A percentile compares a stretch with the other conserved stretches of the same genome.
phyloP scores from a whole-genome alignment of 2,888 invertebrate species.

The Euplagia quadripunctaria region DNA sequence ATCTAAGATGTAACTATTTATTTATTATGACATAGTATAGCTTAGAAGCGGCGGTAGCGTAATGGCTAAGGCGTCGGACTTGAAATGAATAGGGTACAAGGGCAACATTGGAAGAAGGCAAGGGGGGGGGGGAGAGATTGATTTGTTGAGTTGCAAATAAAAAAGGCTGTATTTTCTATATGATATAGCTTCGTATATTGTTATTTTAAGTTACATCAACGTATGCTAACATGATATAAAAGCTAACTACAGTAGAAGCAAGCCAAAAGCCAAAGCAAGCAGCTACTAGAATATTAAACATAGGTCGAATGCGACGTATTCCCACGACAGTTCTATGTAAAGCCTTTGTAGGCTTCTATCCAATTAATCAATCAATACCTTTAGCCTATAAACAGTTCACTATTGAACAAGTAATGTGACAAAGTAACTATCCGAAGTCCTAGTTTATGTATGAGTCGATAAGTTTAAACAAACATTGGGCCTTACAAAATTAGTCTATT shows the following conservation, averaged over 20 bases:
- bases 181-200: not conserved
- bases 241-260: not conserved
- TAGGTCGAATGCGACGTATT: not conserved
- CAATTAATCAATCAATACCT: constrained; percentile 8
- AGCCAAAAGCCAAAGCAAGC: not conserved
- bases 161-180: not conserved
- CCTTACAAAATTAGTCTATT: too few species aligned
- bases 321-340: not conserved
- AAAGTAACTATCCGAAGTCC: not conserved
- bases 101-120: too few species aligned
- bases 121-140: too few species aligned
- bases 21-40: too few species aligned
- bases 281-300: not conserved
- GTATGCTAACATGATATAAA: not conserved
- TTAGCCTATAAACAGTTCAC: not conserved
- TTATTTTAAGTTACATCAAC: not conserved
- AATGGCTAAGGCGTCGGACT: too few species aligned
- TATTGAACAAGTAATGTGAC: not conserved
- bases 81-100: too few species aligned
- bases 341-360: not conserved
- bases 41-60: too few species aligned
- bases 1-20: too few species aligned
- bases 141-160: not conserved
- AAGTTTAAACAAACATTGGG: too few species aligned
- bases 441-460: not conserved